phyloP scores from a whole-genome alignment of 1,140 invertebrate species.

The Homarus americanus region DNA sequence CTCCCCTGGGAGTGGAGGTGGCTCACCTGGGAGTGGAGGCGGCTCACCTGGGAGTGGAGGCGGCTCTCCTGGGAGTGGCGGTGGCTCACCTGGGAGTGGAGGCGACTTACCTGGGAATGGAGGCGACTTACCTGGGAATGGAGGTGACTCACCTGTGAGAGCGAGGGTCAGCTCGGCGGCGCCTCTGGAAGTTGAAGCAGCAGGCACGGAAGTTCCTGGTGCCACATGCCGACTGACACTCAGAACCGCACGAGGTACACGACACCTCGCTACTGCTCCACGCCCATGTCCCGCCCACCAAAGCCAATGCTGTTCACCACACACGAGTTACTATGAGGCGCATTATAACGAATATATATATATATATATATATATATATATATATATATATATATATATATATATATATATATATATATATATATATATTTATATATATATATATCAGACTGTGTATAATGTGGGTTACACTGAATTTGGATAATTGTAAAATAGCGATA shows the following conservation, averaged over 20 bases:
- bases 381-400: neutral
- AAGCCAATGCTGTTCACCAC: constrained; percentile 61
- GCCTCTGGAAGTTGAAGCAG: constrained; percentile 83
- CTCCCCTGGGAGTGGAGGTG: too few relatives aligned
- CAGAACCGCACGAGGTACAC: constrained; percentile 82
- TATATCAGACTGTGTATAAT: neutral
- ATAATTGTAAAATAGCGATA: too few relatives aligned
- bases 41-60: too few relatives aligned
- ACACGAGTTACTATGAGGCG: too few relatives aligned
- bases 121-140: too few relatives aligned
- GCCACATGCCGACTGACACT: constrained; percentile 81
- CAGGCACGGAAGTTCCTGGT: constrained; percentile 82
- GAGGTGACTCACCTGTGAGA: neutral
- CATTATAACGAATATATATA: constrained; percentile 8
- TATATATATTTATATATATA: too few relatives aligned
- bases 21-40: too few relatives aligned
- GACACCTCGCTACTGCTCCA: constrained; percentile 60
- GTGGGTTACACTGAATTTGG: too few relatives aligned
- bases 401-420: neutral
- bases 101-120: too few relatives aligned
- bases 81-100: too few relatives aligned
- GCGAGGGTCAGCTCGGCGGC: constrained; percentile 75
- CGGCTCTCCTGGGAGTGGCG: too few relatives aligned
- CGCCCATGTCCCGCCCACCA: constrained; percentile 22
- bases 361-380: neutral